Evolutionary conservation across 2,113 vertebrate species (phyloP).

Genomic region (Cryptotis parvus): DNA sequence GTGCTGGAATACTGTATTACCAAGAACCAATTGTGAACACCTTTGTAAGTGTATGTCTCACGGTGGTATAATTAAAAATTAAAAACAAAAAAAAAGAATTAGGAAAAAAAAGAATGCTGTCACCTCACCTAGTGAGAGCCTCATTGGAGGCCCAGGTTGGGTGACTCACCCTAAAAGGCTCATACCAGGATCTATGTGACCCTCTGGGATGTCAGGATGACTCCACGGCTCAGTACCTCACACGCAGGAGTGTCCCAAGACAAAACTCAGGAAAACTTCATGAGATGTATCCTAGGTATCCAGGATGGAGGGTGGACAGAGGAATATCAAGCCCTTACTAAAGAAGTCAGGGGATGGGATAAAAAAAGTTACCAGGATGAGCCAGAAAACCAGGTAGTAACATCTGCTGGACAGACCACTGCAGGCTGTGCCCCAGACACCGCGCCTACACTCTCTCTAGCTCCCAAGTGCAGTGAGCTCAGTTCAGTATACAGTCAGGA

Average conservation of each 20-base stretch:
- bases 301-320: not conserved
- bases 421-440: not conserved
- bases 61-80: no score
- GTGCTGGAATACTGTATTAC: no score
- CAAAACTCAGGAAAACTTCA: constrained; percentile 23
- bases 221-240: not conserved
- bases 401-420: no score
- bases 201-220: not conserved
- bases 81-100: no score
- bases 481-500: not conserved
- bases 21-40: no score
- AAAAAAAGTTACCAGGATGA: not conserved
- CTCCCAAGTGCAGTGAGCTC: not conserved
- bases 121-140: not conserved
- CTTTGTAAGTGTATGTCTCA: no score
- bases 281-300: not conserved
- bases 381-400: not conserved
- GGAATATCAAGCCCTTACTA: not conserved
- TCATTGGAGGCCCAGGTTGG: not conserved
- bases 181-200: not conserved
- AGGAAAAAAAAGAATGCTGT: not conserved
- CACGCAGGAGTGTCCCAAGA: not conserved
- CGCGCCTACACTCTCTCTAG: not conserved
- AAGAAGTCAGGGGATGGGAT: not conserved
- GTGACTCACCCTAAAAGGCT: not conserved